phyloP scores from a whole-genome alignment of 2,797 vertebrate genomes.

The Peromyscus melanophrys region DNA sequence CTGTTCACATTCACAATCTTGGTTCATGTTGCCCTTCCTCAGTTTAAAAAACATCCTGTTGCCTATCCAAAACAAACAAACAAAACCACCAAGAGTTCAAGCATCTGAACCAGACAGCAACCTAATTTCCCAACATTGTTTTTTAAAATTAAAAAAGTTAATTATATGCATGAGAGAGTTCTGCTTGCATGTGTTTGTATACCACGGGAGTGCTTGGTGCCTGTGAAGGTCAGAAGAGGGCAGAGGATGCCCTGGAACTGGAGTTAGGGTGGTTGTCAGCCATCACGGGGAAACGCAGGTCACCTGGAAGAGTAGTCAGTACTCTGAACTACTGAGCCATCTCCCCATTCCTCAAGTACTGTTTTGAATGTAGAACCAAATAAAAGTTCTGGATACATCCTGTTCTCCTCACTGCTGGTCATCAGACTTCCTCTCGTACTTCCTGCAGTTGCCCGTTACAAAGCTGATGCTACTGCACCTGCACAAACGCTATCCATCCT shows the following conservation, averaged over 20 bases:
- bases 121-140: background rate
- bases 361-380: conserved; percentile 1
- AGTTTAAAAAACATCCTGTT: background rate
- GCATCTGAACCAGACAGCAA: background rate
- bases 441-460: background rate
- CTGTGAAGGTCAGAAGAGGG: background rate
- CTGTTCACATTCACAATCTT: background rate
- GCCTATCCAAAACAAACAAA: background rate
- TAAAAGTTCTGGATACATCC: background rate
- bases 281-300: background rate
- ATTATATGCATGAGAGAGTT: background rate
- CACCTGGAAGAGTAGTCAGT: background rate
- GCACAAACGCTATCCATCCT: background rate
- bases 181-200: too few species aligned
- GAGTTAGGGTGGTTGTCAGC: background rate
- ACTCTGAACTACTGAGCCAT: background rate
- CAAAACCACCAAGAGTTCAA: background rate
- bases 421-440: background rate
- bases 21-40: background rate
- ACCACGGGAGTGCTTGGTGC: background rate
- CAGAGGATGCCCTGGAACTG: background rate
- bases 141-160: background rate
- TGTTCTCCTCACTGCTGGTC: background rate
- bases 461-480: background rate
- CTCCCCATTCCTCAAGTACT: background rate